Percentiles rank a stretch among this genome's conserved stretches.
Evolutionary conservation across 2,113 vertebrate genomes (phyloP).

Genomic region (Stegostoma tigrinum): DNA sequence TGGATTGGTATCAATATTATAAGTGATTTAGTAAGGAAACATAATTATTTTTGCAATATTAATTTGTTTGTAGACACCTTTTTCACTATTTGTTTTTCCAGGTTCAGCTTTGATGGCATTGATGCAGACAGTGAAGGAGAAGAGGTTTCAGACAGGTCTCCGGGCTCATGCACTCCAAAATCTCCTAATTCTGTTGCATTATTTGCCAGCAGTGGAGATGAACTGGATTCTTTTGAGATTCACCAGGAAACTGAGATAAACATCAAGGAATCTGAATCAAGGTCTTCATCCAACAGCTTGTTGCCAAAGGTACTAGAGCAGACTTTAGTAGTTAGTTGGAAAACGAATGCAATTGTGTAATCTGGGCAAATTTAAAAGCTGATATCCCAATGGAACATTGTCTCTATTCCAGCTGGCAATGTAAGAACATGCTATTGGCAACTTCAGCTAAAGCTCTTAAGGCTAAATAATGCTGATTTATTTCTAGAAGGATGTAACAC

Average conservation of each 20-base stretch:
- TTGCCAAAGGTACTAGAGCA: slow-evolving; percentile 61
- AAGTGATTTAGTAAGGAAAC: background rate
- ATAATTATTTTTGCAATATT: background rate
- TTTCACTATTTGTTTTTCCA: slow-evolving; percentile 43
- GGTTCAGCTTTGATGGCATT: slow-evolving; percentile 81
- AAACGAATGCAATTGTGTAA: background rate
- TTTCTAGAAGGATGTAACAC: background rate
- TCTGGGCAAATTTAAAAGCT: background rate
- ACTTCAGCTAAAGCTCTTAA: background rate
- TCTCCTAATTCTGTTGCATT: slow-evolving; percentile 45
- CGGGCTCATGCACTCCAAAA: slow-evolving; percentile 41
- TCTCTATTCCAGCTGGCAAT: background rate
- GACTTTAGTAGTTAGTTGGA: background rate
- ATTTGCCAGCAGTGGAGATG: slow-evolving; percentile 52
- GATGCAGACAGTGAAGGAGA: slow-evolving; percentile 71
- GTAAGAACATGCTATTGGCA: background rate
- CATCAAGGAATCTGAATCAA: slow-evolving; percentile 58
- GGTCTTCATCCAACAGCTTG: slow-evolving; percentile 53
- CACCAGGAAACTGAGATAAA: slow-evolving; percentile 49
- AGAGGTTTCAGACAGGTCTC: slow-evolving; percentile 42
- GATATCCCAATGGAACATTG: background rate
- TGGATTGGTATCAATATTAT: background rate
- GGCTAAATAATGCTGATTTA: background rate
- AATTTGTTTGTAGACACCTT: background rate
- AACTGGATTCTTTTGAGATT: slow-evolving; percentile 49